Evolutionary conservation across 2,113 vertebrate genomes (phyloP).

Genomic region (Rhea pennata): DNA sequence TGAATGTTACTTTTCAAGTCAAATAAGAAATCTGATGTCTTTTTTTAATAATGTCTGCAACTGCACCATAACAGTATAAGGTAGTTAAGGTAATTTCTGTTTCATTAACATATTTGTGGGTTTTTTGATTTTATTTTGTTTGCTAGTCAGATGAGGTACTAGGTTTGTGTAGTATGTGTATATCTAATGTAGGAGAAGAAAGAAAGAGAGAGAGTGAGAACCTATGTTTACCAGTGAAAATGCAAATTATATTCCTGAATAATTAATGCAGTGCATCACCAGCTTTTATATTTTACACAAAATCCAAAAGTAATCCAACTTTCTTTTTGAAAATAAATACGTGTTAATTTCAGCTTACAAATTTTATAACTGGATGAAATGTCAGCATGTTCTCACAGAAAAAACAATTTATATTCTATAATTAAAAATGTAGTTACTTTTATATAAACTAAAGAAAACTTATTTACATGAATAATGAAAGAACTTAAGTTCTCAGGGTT

Average conservation of each 20-base stretch:
- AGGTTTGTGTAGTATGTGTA: conserved; percentile 16
- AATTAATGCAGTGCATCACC: not conserved
- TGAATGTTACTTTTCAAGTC: not conserved
- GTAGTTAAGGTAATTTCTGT: not conserved
- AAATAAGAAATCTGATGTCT: not conserved
- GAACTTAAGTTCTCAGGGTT: not conserved
- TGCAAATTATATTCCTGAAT: conserved; percentile 19
- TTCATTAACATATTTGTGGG: conserved; percentile 8
- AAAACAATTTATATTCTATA: not conserved
- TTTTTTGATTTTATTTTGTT: not conserved
- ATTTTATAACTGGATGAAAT: conserved; percentile 23
- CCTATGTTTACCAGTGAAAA: not conserved
- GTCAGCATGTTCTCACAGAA: not conserved
- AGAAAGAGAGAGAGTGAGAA: not conserved
- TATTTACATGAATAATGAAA: conserved; percentile 19
- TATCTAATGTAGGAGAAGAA: conserved; percentile 14
- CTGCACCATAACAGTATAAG: not conserved
- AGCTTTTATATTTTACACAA: not conserved
- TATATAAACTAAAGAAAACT: not conserved
- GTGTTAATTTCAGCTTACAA: not conserved
- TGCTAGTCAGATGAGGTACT: not conserved
- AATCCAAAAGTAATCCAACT: not conserved
- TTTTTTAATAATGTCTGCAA: not conserved
- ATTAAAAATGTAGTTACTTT: conserved; percentile 12
- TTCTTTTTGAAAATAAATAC: conserved; percentile 4